Percentiles rank a stretch among this genome's conserved stretches.
phyloP scores from a whole-genome alignment of 2,113 vertebrate genomes.

The Phoxinus phoxinus region DNA sequence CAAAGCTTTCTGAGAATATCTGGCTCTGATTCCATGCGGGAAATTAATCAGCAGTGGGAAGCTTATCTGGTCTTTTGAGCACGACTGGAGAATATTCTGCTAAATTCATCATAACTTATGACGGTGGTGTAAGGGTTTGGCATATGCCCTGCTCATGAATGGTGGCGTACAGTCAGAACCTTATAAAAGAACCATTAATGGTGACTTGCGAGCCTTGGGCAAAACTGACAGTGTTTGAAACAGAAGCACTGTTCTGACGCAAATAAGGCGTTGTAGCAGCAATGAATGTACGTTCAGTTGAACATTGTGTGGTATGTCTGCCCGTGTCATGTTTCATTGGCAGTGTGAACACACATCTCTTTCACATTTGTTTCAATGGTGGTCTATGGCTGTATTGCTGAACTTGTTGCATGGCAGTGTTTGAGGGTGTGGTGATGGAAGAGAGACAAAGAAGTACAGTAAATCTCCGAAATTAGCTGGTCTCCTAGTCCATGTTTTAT shows the following conservation, averaged over 20 bases:
- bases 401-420: slow-evolving; percentile 39
- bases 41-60: neutral
- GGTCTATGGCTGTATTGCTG: slow-evolving; percentile 9
- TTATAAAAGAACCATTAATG: slow-evolving; percentile 10
- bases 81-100: neutral
- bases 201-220: neutral
- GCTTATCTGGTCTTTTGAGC: neutral
- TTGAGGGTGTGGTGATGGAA: slow-evolving; percentile 33
- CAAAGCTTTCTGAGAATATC: neutral
- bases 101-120: neutral
- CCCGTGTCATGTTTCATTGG: slow-evolving; percentile 9
- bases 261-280: neutral
- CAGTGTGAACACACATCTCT: slow-evolving; percentile 33
- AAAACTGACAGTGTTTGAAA: slow-evolving; percentile 30
- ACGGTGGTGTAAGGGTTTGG: neutral
- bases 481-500: neutral
- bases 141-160: slow-evolving; percentile 2
- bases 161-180: neutral
- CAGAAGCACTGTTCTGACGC: neutral
- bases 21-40: neutral
- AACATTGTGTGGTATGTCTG: slow-evolving; percentile 4
- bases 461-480: slow-evolving; percentile 9
- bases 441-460: slow-evolving; percentile 7
- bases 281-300: slow-evolving; percentile 19
- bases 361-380: slow-evolving; percentile 15